A percentile compares a stretch with the other conserved stretches of the same genome.
These are phyloP conservation scores for Nymphicus hollandicus DNA, from an alignment of 2,113 vertebrate genomes.

Conservation along the genomic window DNA sequence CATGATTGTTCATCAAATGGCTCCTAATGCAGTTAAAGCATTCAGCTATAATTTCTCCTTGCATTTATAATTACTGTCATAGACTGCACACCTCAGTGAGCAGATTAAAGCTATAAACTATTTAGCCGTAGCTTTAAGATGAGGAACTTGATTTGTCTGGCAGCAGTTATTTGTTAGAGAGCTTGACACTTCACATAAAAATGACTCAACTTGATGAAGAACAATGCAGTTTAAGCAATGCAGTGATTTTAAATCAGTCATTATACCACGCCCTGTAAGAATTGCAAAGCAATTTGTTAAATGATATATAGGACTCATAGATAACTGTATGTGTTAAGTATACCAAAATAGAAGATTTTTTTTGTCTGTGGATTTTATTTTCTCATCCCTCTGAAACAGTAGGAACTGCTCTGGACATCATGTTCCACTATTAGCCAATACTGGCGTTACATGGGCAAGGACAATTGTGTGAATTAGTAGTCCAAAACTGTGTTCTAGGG, in stretches of 20 bases:
- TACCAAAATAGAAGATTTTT: constrained; percentile 56
- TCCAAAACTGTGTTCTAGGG: neutral
- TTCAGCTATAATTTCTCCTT: constrained; percentile 99
- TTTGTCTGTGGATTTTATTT: neutral
- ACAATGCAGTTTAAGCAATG: constrained; percentile 83
- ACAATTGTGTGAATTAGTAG: neutral
- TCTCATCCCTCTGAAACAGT: neutral
- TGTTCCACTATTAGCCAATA: neutral
- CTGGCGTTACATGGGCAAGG: neutral
- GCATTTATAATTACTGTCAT: constrained; percentile 99
- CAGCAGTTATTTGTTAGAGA: constrained; percentile 93
- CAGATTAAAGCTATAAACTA: constrained; percentile 99
- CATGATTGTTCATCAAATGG: constrained; percentile 98
- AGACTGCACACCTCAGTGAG: constrained; percentile 99
- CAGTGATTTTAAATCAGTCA: constrained; percentile 83
- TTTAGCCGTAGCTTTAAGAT: constrained; percentile 94
- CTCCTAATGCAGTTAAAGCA: constrained; percentile 99
- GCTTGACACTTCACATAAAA: constrained; percentile 91
- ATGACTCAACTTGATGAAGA: constrained; percentile 86
- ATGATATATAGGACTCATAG: constrained; percentile 69
- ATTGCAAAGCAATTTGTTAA: constrained; percentile 78
- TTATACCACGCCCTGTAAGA: constrained; percentile 76
- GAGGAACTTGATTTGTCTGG: constrained; percentile 95
- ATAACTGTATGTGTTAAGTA: constrained; percentile 65
- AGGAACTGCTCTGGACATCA: neutral